phyloP scores from a whole-genome alignment of 2,797 vertebrate genomes.

The Pseudochaenichthys georgianus region DNA sequence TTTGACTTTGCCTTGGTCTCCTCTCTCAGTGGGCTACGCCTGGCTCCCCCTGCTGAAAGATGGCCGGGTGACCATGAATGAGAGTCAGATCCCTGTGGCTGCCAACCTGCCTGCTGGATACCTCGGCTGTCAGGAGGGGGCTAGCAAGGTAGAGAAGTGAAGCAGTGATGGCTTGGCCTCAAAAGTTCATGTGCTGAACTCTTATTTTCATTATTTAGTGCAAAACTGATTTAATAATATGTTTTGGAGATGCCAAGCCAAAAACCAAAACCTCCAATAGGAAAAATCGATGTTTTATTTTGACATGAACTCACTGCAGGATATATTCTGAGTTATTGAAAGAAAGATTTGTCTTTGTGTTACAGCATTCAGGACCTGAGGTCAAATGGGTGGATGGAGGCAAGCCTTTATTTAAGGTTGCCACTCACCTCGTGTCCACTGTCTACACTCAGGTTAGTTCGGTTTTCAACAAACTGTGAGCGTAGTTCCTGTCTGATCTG shows the following conservation, averaged over 20 bases:
- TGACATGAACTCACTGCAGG: no score
- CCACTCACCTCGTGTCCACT: slow-evolving; percentile 95
- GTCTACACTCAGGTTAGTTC: slow-evolving; percentile 94
- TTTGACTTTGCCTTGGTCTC: slow-evolving; percentile 20
- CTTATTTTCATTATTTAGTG: not conserved
- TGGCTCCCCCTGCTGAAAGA: slow-evolving; percentile 97
- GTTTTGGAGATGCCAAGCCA: not conserved
- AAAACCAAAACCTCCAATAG: not conserved
- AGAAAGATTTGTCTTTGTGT: slow-evolving; percentile 6
- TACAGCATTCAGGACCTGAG: slow-evolving; percentile 92
- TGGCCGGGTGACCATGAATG: slow-evolving; percentile 91
- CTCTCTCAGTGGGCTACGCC: slow-evolving; percentile 90
- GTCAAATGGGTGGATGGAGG: slow-evolving; percentile 98
- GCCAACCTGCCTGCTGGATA: slow-evolving; percentile 93
- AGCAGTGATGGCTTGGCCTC: not conserved
- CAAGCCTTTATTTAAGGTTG: slow-evolving; percentile 92
- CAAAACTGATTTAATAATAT: not conserved
- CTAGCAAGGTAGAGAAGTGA: slow-evolving; percentile 88
- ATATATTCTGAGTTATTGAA: not conserved
- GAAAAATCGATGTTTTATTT: not conserved
- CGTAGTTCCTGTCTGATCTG: not conserved
- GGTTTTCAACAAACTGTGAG: not conserved
- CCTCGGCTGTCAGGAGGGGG: slow-evolving; percentile 90
- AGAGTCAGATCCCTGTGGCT: slow-evolving; percentile 91
- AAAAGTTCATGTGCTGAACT: not conserved